Base-by-base conservation (phyloP, 2,888 invertebrate genomes). In the Mythimna loreyi region DNA sequence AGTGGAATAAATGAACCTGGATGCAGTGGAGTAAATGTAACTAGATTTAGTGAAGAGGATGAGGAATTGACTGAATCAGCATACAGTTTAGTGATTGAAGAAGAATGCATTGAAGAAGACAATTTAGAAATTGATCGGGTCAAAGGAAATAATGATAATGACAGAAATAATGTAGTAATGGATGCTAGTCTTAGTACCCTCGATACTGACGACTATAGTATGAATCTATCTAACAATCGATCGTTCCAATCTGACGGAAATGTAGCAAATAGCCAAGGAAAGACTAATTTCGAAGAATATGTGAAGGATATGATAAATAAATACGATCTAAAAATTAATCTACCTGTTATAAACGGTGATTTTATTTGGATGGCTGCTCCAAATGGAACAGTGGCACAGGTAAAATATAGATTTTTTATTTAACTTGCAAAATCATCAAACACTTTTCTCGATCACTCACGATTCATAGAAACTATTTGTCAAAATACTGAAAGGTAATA, bases 271-370 rank as follows among this genome's bases (percentile, higher is more conserved):
- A 2, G 3, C 1, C 19, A 33, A 2, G 47, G 16, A 53, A 8
- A 33, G 5, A 3, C 25, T 3, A 45, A 7, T 1, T 66, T 76
- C 21, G 19, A 52, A 23, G 7, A 40, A 1, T 68, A 80, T 52
- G 52, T 71, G 21, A 72, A 28, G 21, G 9, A 43, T 13, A 63
- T 80, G 21, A 58, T 57, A 6, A 25, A 36, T 1, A 68, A 55
- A 66, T 64, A 66, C 33, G 55, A 72, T 0, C 3, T 80, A 2
- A 40, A 40, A 7, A n/a, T 52, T 0, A 36, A 52, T 1, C 0
- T 58, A 6, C 80, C 80, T 0, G 2, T 6, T 0, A 16, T 57
- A 0, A n/a, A 58, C 3, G 61, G 47, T 3, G 50, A 61, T 19
- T 9, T 7, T 19, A 49, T 80, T 13, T 6, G 8, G 7, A 16